Evolutionary conservation across 30 jellyfish, hydroid and myxozoan genomes (phyloP), one percentile per base, ranked within the genome.

Genomic region (Catostylus mosaicus): DNA sequence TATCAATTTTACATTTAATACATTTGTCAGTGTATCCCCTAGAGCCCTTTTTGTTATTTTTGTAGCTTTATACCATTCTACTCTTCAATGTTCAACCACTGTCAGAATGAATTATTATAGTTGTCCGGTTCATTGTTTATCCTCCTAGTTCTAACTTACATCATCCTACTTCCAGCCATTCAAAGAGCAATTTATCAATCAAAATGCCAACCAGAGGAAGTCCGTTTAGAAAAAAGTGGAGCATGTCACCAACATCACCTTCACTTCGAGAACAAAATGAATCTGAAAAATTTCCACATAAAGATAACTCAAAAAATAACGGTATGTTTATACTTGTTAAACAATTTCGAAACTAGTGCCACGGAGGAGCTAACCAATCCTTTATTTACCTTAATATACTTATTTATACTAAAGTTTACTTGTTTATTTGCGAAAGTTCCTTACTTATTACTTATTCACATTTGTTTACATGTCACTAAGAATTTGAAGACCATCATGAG

Each of bases 201-300:
- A 68, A 82, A 62, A 33, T 82, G 24, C 85, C 82, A 30, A 22
- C 68, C 31, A 36, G 86, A 24, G 57, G 63, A 65, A 77, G 46
- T 36, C 56, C 92, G 3, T 69, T 59, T 18, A 22, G 92, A 37
- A 82, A 57, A 32, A 82, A 82, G 30, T 82, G 92, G 92, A 52
- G 73, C 45, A 24, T 51, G 82, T 82, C 92, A n/a, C 86, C 86
- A 30, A 70, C 82, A 14, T 82, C 92, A 31, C 92, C 92, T 7
- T 69, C 92, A 18, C 50, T 82, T 5, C 54, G 84, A 38, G 92
- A 82, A 32, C 92, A 82, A 38, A 45, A 14, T 10, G 71, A 59
- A 1, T 1, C 19, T 2, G 71, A 23, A 3, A 23, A 1, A n/a
- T 59, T 59, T 26, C 71, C 11, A 23, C n/a, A 27, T 3, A 59